Conservation (phyloP, 2,797 vertebrate genomes). For the Poeciliopsis gracilis region DNA sequence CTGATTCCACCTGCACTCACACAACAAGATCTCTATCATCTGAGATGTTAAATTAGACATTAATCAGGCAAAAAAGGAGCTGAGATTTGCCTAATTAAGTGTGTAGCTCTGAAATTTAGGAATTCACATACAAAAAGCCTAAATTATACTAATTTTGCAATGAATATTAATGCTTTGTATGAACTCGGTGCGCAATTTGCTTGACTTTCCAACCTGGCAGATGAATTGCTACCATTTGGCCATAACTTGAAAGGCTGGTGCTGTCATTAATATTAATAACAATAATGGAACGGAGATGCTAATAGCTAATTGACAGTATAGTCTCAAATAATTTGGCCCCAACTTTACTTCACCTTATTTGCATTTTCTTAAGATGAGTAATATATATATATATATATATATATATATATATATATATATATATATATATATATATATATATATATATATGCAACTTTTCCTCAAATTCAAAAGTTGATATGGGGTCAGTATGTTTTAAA, state of each 20-base stretch:
- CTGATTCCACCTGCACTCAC: slow-evolving; percentile 89
- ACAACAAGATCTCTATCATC: background rate
- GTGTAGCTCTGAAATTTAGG: background rate
- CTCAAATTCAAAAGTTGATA: no score
- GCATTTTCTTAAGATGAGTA: background rate
- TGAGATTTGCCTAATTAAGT: background rate
- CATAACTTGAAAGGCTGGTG: slow-evolving; percentile 22
- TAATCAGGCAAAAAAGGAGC: background rate
- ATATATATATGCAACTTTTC: no score
- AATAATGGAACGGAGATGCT: slow-evolving; percentile 6
- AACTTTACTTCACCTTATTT: background rate
- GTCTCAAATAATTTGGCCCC: background rate
- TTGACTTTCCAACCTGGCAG: slow-evolving; percentile 29
- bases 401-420: no score
- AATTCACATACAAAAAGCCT: slow-evolving; percentile 5
- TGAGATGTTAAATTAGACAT: background rate
- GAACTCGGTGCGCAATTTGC: slow-evolving; percentile 35
- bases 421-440: no score
- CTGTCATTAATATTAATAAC: slow-evolving; percentile 48
- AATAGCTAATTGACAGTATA: background rate
- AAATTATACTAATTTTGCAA: slow-evolving; percentile 45
- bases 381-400: no score
- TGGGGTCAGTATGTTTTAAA: no score
- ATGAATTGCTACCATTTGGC: slow-evolving; percentile 20
- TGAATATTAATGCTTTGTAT: slow-evolving; percentile 55